Evolutionary conservation across 2,797 vertebrate species (phyloP).

Genomic region (Todus mexicanus): DNA sequence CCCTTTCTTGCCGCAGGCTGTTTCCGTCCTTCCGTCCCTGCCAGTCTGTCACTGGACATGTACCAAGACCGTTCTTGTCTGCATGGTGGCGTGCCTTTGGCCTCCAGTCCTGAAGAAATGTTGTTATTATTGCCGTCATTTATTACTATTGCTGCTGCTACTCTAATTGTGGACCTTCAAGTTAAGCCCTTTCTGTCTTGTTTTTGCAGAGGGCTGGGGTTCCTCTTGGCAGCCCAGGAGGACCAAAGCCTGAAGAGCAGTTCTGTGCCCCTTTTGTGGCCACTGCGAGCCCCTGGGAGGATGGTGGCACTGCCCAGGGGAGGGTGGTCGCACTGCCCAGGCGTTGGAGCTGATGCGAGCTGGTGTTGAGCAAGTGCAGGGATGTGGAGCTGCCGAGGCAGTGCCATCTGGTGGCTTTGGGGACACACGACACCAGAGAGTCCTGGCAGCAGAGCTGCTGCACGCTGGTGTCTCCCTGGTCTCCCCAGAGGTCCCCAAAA

Average conservation of each 20-base stretch:
- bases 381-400: constrained; percentile 38
- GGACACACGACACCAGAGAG: constrained; percentile 7
- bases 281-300: rapidly evolving
- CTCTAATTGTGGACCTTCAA: neutral
- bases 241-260: neutral
- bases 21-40: neutral
- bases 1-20: neutral
- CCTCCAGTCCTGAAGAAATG: neutral
- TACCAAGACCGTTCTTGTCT: neutral
- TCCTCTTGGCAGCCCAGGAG: neutral
- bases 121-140: neutral
- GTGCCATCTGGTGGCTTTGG: constrained; percentile 72
- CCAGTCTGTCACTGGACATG: neutral
- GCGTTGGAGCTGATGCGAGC: too few species aligned
- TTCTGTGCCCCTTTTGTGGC: neutral
- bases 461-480: rapidly evolving
- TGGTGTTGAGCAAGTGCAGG: neutral
- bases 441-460: neutral
- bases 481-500: neutral
- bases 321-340: neutral
- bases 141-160: neutral
- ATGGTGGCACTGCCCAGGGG: neutral
- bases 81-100: neutral
- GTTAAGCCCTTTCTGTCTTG: neutral
- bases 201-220: neutral